Evolutionary conservation across 2,797 vertebrate genomes (phyloP), one percentile per base, ranked within the genome.

Genomic region (Percopsis omiscomaycus): DNA sequence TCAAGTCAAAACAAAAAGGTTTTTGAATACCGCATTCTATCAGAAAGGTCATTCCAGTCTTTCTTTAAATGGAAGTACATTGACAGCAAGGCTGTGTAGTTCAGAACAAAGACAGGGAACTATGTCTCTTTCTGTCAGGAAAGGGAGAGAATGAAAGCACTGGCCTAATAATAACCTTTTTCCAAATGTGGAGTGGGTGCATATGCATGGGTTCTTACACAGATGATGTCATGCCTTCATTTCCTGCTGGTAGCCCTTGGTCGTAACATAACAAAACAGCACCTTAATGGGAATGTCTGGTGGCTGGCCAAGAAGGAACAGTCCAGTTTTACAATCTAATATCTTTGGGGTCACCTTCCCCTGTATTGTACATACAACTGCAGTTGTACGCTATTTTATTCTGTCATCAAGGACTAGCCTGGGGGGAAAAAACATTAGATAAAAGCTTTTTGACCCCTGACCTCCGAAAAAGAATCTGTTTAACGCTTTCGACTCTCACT

Each of bases 191-290:
- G 82, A 86, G 64, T 79, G 72, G 59, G 66, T 88, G 75, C 78
- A 67, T 75, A 81, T 75, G 63, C 37, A 29, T 29, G 74, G 78
- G 61, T 80, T 88, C 73, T 84, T 83, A 75, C 69, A 54, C 74
- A 69, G 80, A 22, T 89, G 84, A 90, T 85, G 86, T 91, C 84
- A 91, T 78, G 62, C 65, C 78, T 78, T 86, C 73, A 84, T 86
- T 87, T 89, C 87, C 84, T 84, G 71, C 57, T 46, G 4, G 42
- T 50, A 37, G 45, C 30, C 62, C 64, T 52, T 74, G 69, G 71
- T 68, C 61, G 76, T 72, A 64, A 76, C 85, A 83, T 44, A 73
- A 64, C 66, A 59, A 58, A 66, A 42, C 30, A 61, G 48, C 28
- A 22, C 63, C 72, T 79, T 81, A 80, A 83, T 84, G 78, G 78